These are phyloP conservation scores for Neodontobutis hainanensis DNA, from an alignment of 2,113 vertebrate species.

Conservation along the genomic window DNA sequence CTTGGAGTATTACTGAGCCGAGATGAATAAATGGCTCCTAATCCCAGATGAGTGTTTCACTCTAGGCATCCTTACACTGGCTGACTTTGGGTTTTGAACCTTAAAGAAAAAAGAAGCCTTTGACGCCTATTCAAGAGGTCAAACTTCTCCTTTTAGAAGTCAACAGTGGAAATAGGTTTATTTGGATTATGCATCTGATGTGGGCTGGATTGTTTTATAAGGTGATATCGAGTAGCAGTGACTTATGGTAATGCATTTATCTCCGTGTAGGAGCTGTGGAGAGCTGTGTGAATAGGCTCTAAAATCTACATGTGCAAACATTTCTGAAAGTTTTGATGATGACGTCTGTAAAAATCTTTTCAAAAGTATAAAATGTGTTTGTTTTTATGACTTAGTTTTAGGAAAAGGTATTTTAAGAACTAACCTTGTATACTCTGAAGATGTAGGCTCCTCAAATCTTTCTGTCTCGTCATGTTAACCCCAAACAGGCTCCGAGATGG, in stretches of 20 bases:
- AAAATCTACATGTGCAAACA: too few species aligned
- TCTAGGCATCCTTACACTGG: slow-evolving; percentile 43
- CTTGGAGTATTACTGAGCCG: slow-evolving; percentile 62
- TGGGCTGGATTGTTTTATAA: not conserved
- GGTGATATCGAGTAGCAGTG: not conserved
- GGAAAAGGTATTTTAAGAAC: too few species aligned
- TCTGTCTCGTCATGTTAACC: too few species aligned
- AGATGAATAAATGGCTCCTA: slow-evolving; percentile 72
- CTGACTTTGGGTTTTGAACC: slow-evolving; percentile 46
- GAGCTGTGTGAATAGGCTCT: too few species aligned
- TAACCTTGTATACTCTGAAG: too few species aligned
- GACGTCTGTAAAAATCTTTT: too few species aligned
- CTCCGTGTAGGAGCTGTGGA: too few species aligned
- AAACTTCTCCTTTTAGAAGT: slow-evolving; percentile 32
- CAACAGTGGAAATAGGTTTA: slow-evolving; percentile 15
- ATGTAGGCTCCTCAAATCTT: too few species aligned
- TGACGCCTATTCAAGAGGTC: slow-evolving; percentile 34
- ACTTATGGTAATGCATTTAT: not conserved
- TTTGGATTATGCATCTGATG: not conserved
- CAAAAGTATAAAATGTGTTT: too few species aligned
- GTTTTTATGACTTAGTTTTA: too few species aligned
- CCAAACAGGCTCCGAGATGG: too few species aligned
- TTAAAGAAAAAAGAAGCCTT: slow-evolving; percentile 42
- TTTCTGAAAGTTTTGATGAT: too few species aligned
- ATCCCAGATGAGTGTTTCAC: slow-evolving; percentile 73